phyloP scores from a whole-genome alignment of 2,797 vertebrate species.

The Sciurus carolinensis region DNA sequence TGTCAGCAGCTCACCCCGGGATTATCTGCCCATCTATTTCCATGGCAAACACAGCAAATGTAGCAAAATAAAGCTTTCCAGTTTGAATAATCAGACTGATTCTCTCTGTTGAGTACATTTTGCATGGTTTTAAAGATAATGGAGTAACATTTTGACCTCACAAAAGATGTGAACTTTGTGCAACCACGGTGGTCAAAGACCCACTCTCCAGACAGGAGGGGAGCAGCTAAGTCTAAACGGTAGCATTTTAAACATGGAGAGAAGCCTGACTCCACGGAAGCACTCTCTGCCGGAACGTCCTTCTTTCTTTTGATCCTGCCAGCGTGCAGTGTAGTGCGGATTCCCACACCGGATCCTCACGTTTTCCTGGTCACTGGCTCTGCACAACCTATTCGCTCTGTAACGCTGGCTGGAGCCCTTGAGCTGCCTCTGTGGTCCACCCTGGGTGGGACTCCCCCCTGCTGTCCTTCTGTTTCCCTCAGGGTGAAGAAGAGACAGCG shows the following conservation, averaged over 20 bases:
- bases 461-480: neutral
- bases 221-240: neutral
- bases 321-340: neutral
- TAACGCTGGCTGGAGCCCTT: neutral
- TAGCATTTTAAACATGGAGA: neutral
- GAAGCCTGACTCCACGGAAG: neutral
- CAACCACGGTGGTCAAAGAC: neutral
- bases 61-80: conserved; percentile 52
- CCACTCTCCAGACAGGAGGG: neutral
- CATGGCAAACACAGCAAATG: conserved; percentile 38
- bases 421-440: neutral
- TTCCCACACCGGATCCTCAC: neutral
- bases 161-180: conserved; percentile 16
- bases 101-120: conserved; percentile 32
- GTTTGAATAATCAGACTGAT: conserved; percentile 26
- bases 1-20: neutral
- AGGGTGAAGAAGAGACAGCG: neutral
- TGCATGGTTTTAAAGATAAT: conserved; percentile 36
- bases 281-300: neutral
- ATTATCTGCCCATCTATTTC: conserved; percentile 50
- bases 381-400: neutral
- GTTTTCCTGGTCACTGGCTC: neutral
- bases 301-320: neutral
- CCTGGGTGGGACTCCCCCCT: neutral
- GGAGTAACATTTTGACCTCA: neutral